Evolutionary conservation across 2,888 invertebrate species (phyloP).

Genomic region (Synanthedon vespiformis): DNA sequence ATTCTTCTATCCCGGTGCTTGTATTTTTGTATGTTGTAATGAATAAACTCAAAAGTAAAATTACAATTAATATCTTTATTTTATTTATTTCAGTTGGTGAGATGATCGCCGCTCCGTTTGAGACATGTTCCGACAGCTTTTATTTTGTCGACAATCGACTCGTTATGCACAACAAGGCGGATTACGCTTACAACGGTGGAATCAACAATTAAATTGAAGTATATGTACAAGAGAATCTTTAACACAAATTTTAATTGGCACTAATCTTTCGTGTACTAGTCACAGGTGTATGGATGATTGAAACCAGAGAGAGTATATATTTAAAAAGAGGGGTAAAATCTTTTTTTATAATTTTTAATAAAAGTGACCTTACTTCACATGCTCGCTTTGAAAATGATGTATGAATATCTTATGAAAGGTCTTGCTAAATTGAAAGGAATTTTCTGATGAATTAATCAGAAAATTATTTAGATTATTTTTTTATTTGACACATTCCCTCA

Average conservation of each 20-base stretch:
- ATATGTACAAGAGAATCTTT: not conserved
- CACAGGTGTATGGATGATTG: not conserved
- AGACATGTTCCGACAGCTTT: conserved; percentile 98
- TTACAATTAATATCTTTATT: no score
- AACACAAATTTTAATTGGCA: not conserved
- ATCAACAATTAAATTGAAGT: conserved; percentile 43
- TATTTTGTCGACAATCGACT: conserved; percentile 97
- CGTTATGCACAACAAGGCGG: conserved; percentile 99
- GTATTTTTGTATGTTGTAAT: no score
- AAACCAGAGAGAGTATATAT: not conserved
- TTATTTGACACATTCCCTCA: no score
- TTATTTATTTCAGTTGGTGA: conserved; percentile 82
- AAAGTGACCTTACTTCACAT: not conserved
- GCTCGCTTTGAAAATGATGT: no score
- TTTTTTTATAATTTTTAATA: not conserved
- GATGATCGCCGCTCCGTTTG: conserved; percentile 96
- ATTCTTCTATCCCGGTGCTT: no score
- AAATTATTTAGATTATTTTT: no score
- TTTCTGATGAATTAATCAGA: no score
- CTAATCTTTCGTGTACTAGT: not conserved
- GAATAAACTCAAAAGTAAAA: no score
- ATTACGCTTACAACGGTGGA: conserved; percentile 96
- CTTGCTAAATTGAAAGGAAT: no score
- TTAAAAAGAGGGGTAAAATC: not conserved
- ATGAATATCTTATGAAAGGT: no score